Base-by-base conservation (phyloP, 1,140 invertebrate species). In the Charaxes varanes region DNA sequence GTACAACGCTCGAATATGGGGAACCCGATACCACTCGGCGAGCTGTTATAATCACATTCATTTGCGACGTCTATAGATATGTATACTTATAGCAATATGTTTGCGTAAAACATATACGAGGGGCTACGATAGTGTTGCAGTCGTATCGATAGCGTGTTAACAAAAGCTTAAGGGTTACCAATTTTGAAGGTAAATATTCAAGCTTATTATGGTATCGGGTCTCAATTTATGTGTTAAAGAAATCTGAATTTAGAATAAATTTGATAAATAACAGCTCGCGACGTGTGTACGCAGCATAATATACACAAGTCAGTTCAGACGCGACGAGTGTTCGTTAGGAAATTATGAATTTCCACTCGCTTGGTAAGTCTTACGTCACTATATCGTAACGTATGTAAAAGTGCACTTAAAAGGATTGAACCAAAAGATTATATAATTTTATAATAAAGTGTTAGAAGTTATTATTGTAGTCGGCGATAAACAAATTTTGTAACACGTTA, bases 351-450 rank as follows among this genome's bases (percentile, higher is more conserved):
- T 76, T 78, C 72, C 73, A 43, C 34, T 61, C 41, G 51, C 60
- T 64, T 64, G 49, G 67, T 54, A 72, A 78, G 67, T 64, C 57
- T 64, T 69, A 69, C 60, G 62, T 67, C 62, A 63, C 52, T 46
- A 68, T 37, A 62, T 57, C 53, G 57, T 63, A 63, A 72, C 38
- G 64, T 72, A 67, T 65, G 57, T 68, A 51, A 66, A 81, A 81
- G 77, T 81, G 77, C 77, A 81, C 77, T 81, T 81, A 81, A 30
- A 76, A 65, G 64, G 68, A 74, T 59, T 77, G 74, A 70, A 79
- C 74, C 77, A 79, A 81, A 81, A 81, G 73, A 78, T 69, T 76
- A 81, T 76, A 81, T 81, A 81, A 81, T 81, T 81, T 81, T 81
- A 81, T 81, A 77, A 81, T 81, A 77, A 80, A 74, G 64, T 80